Percentiles rank a stretch among this genome's conserved stretches.
Evolutionary conservation across 1,140 invertebrate species (phyloP).

Genomic region (Ephestia elutella): DNA sequence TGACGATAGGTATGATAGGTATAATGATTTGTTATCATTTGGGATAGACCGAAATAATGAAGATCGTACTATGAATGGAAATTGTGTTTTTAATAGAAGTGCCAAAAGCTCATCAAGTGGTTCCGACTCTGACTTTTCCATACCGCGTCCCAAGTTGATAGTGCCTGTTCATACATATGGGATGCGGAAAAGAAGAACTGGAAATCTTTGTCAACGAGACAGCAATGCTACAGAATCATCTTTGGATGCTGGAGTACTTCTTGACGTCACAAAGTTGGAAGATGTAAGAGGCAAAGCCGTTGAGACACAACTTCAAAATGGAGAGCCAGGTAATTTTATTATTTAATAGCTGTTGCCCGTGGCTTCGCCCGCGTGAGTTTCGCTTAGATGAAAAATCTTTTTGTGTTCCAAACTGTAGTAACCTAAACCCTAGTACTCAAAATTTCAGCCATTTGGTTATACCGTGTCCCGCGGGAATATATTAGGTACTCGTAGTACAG

Average conservation of each 20-base stretch:
- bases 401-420: too few relatives aligned
- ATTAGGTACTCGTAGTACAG: too few relatives aligned
- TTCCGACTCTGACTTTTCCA: constrained; percentile 81
- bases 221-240: constrained; percentile 61
- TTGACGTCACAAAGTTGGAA: constrained; percentile 59
- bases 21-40: constrained; percentile 59
- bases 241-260: constrained; percentile 56
- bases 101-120: constrained; percentile 68
- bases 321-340: constrained; percentile 54
- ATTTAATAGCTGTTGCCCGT: too few relatives aligned
- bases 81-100: constrained; percentile 61
- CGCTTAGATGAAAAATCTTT: too few relatives aligned
- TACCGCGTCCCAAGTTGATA: constrained; percentile 88
- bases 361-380: too few relatives aligned
- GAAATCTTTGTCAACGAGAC: constrained; percentile 76
- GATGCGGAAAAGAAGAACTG: constrained; percentile 83
- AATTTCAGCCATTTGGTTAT: too few relatives aligned
- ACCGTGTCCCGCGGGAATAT: too few relatives aligned
- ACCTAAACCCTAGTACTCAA: too few relatives aligned
- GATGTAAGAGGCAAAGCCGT: constrained; percentile 34
- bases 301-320: constrained; percentile 39
- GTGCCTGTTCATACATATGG: constrained; percentile 91
- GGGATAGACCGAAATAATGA: constrained; percentile 55
- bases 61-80: constrained; percentile 63
- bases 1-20: constrained; percentile 66